Evolutionary conservation across 2,797 vertebrate species (phyloP).

Genomic region (Cossypha polioptera): DNA sequence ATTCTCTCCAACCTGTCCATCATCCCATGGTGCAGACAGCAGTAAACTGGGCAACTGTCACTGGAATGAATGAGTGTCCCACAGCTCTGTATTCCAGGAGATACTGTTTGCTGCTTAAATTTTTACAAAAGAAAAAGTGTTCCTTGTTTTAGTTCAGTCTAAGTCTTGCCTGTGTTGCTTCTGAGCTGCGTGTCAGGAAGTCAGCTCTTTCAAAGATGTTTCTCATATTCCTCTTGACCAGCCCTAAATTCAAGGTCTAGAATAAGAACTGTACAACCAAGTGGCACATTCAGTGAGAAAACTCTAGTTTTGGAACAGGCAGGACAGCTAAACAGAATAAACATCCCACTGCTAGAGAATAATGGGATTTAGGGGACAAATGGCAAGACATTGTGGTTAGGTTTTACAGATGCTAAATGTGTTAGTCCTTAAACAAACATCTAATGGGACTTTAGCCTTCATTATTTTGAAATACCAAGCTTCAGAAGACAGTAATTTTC

Average conservation of each 20-base stretch:
- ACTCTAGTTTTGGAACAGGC: not conserved
- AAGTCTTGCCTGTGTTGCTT: not conserved
- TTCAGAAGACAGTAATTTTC: slow-evolving; percentile 4
- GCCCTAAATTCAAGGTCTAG: not conserved
- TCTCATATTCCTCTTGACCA: not conserved
- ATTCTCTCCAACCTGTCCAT: not conserved
- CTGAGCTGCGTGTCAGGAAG: not conserved
- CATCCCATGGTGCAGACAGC: not conserved
- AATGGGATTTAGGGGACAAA: slow-evolving; percentile 40
- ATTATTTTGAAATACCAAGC: slow-evolving; percentile 12
- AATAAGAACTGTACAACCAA: not conserved
- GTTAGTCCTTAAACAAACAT: slow-evolving; percentile 41
- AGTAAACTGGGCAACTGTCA: not conserved
- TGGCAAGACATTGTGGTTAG: not conserved
- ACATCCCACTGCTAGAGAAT: not conserved
- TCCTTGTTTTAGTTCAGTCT: not conserved
- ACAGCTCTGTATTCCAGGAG: not conserved
- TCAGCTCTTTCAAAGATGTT: not conserved
- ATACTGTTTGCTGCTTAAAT: not conserved
- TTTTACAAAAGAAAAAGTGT: not conserved
- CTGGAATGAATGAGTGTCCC: not conserved
- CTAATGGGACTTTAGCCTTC: slow-evolving; percentile 4
- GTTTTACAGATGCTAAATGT: slow-evolving; percentile 19
- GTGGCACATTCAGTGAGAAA: not conserved
- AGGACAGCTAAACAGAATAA: not conserved